These are phyloP conservation scores for Peromyscus leucopus DNA, from an alignment of 2,113 vertebrate species.

Conservation along the genomic window DNA sequence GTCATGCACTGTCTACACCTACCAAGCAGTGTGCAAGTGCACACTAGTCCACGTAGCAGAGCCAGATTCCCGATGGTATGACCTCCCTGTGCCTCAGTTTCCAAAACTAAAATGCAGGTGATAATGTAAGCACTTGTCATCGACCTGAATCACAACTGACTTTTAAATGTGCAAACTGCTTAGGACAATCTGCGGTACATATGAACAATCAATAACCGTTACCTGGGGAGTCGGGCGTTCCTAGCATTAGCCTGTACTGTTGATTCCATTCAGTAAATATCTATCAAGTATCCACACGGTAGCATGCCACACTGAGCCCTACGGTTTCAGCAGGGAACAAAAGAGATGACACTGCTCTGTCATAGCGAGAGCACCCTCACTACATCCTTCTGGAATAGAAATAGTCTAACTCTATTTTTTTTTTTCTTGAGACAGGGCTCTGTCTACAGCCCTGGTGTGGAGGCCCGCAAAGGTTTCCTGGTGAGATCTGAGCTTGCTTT, in stretches of 20 bases:
- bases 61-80: background rate
- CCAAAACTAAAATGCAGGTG: background rate
- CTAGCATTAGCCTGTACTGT: background rate
- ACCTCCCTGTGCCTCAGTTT: background rate
- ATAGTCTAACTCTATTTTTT: background rate
- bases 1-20: background rate
- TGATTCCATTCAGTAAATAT: background rate
- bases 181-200: background rate
- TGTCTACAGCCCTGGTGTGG: background rate
- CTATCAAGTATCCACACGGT: background rate
- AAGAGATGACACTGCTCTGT: background rate
- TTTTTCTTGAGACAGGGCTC: background rate
- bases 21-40: background rate
- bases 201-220: background rate
- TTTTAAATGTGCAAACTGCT: slow-evolving; percentile 15
- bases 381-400: background rate
- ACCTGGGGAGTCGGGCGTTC: background rate
- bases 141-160: background rate
- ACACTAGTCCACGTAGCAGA: background rate
- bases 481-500: too few relatives aligned
- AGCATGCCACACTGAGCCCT: background rate
- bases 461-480: too few relatives aligned
- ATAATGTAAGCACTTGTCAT: background rate
- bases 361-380: background rate
- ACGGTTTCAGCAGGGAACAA: background rate